phyloP scores from a whole-genome alignment of 2,113 vertebrate genomes.

The Rhinolophus ferrumequinum region DNA sequence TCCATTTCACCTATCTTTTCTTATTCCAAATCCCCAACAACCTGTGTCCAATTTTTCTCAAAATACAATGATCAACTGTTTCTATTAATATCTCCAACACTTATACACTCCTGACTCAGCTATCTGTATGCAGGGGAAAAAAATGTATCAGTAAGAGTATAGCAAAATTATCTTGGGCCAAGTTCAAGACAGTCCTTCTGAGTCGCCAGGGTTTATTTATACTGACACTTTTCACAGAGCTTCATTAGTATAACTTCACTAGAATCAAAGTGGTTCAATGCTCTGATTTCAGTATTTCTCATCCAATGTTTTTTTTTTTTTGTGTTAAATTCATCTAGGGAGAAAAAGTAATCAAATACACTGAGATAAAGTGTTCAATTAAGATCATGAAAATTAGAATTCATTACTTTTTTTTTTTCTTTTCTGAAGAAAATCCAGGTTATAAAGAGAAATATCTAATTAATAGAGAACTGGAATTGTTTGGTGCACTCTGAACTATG shows the following conservation, averaged over 20 bases:
- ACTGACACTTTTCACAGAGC: background rate
- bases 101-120: background rate
- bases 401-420: background rate
- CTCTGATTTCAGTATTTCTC: background rate
- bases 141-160: background rate
- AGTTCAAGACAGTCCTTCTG: background rate
- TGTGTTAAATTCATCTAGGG: background rate
- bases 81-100: background rate
- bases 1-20: background rate
- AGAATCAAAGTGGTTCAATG: background rate
- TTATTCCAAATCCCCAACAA: background rate
- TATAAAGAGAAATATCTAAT: background rate
- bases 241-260: background rate
- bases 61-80: background rate
- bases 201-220: background rate
- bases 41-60: background rate
- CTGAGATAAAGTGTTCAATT: constrained; percentile 4
- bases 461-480: background rate
- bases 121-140: background rate
- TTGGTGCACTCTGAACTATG: background rate
- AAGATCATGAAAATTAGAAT: background rate
- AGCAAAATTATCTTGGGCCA: background rate
- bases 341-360: background rate
- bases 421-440: background rate
- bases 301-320: background rate